These are phyloP conservation scores for Labeo rohita DNA, from an alignment of 2,113 vertebrate genomes.

Conservation along the genomic window DNA sequence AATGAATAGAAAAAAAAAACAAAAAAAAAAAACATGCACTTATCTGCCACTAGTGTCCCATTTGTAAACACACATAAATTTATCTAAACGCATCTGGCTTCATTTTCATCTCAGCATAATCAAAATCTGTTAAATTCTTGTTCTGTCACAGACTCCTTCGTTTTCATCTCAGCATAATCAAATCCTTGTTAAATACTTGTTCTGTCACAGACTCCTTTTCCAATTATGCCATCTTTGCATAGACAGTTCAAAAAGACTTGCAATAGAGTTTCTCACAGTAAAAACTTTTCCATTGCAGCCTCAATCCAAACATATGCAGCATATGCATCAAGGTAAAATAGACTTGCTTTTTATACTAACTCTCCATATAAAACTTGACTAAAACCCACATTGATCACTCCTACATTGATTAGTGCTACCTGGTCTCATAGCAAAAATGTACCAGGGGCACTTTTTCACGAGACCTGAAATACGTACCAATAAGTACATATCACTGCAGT, in stretches of 20 bases:
- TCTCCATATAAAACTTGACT: not conserved
- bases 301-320: not conserved
- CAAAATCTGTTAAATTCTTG: constrained; percentile 14
- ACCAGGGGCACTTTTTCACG: too few relatives aligned
- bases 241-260: not conserved
- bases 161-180: constrained; percentile 2
- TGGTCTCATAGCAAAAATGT: too few relatives aligned
- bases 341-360: not conserved
- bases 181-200: constrained; percentile 19
- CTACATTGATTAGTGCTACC: not conserved
- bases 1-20: constrained; percentile 28
- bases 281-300: not conserved
- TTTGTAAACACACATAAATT: constrained; percentile 61
- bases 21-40: constrained; percentile 68
- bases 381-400: not conserved
- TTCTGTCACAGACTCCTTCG: constrained; percentile 36
- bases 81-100: constrained; percentile 9
- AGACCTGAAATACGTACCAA: too few relatives aligned
- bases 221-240: constrained; percentile 13
- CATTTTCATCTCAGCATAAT: not conserved
- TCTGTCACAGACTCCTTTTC: constrained; percentile 40
- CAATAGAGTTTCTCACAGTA: not conserved
- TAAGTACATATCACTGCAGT: too few relatives aligned
- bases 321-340: not conserved
- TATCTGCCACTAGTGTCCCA: constrained; percentile 66